Evolutionary conservation across 2,113 vertebrate species (phyloP).

Genomic region (Malurus melanocephalus): DNA sequence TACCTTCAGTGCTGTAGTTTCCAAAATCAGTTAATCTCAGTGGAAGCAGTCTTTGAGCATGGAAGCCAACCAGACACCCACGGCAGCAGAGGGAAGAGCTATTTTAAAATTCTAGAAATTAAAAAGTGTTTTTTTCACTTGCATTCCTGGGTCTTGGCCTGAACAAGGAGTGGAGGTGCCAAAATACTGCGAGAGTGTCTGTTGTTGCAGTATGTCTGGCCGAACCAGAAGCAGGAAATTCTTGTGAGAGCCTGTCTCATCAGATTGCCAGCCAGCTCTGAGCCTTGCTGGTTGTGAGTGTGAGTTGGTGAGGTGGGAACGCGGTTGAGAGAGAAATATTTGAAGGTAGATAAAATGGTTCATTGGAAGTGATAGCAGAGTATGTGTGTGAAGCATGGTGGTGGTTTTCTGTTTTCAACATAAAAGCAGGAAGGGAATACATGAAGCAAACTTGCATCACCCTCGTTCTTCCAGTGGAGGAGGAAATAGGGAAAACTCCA

Average conservation of each 20-base stretch:
- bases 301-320: constrained; percentile 15
- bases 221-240: constrained; percentile 68
- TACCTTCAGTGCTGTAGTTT: constrained; percentile 9
- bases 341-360: not conserved
- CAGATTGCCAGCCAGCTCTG: constrained; percentile 61
- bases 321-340: not conserved
- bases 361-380: not conserved
- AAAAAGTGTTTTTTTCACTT: constrained; percentile 38
- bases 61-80: constrained; percentile 33
- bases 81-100: constrained; percentile 13
- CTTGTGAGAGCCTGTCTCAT: constrained; percentile 66
- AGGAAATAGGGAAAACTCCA: not conserved
- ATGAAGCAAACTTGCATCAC: not conserved
- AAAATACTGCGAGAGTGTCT: constrained; percentile 61
- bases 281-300: constrained; percentile 1
- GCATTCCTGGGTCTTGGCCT: constrained; percentile 59
- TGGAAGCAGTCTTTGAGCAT: not conserved
- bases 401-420: not conserved
- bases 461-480: not conserved
- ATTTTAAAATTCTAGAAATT: constrained; percentile 53
- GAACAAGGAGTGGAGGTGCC: constrained; percentile 29
- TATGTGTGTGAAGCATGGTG: too few species aligned
- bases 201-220: constrained; percentile 66
- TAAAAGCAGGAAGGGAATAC: not conserved
- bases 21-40: constrained; percentile 5